phyloP scores from a whole-genome alignment of 2,888 invertebrate genomes.

The Allacma fusca region DNA sequence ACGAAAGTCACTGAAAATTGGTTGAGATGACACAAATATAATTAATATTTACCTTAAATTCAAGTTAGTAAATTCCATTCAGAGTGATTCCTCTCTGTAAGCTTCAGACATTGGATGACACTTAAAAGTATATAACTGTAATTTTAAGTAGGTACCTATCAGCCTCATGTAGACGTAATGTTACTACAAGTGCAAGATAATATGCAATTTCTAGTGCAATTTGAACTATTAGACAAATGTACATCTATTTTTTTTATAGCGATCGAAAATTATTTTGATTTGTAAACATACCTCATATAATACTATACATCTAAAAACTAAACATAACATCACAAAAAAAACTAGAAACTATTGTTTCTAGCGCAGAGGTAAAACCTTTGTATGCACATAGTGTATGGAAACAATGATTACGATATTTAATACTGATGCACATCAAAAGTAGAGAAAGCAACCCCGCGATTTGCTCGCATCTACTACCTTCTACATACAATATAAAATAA shows the following conservation, averaged over 20 bases:
- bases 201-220: conserved; percentile 6
- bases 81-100: background rate
- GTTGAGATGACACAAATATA: too few species aligned
- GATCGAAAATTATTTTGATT: background rate
- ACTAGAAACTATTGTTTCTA: background rate
- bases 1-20: background rate
- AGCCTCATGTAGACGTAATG: conserved; percentile 13
- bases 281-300: background rate
- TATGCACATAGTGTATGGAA: background rate
- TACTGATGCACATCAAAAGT: conserved; percentile 3
- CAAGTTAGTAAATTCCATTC: background rate
- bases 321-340: background rate
- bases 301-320: background rate
- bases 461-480: background rate
- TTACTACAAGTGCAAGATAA: background rate
- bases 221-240: conserved; percentile 8
- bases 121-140: background rate
- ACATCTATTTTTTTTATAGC: background rate
- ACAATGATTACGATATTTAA: background rate
- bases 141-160: conserved; percentile 7
- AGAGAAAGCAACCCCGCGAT: background rate
- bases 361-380: too few species aligned
- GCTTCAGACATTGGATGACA: background rate
- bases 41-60: too few species aligned
- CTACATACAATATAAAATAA: background rate